Evolutionary conservation across 2,113 vertebrate genomes (phyloP).

Genomic region (Phrynosoma platyrhinos): DNA sequence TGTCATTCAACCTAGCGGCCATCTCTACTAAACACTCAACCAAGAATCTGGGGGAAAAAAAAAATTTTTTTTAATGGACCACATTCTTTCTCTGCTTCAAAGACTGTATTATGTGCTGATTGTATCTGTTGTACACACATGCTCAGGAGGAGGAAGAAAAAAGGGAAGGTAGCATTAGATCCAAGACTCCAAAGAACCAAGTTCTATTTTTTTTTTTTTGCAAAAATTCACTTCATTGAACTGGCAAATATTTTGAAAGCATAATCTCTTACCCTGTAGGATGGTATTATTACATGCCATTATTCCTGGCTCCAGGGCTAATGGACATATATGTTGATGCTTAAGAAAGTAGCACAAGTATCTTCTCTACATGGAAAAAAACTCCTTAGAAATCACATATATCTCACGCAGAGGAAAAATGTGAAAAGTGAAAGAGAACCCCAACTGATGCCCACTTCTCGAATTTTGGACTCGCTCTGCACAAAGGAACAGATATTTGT

Average conservation of each 20-base stretch:
- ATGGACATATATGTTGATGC: not conserved
- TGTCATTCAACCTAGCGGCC: slow-evolving; percentile 1
- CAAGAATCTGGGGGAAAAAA: not conserved
- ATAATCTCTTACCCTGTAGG: not conserved
- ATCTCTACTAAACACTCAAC: slow-evolving; percentile 22
- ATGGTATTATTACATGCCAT: not conserved
- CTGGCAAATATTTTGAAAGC: not conserved
- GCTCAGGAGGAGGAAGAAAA: not conserved
- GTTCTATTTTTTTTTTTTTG: not conserved
- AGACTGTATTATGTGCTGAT: not conserved
- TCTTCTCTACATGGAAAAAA: too few species aligned
- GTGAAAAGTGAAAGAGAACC: not conserved
- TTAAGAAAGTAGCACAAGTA: not conserved
- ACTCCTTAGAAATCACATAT: too few species aligned
- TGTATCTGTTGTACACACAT: not conserved
- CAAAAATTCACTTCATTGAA: not conserved
- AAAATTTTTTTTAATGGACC: not conserved
- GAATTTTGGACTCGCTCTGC: too few species aligned
- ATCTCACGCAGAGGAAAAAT: too few species aligned
- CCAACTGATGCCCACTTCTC: too few species aligned
- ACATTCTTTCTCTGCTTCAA: slow-evolving; percentile 18
- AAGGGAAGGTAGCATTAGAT: not conserved
- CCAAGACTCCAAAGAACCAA: not conserved
- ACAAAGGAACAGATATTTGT: too few species aligned
- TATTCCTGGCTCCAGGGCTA: not conserved